A percentile compares a stretch with the other conserved stretches of the same genome.
phyloP scores from a whole-genome alignment of 2,888 invertebrate species.

The Mythimna albipuncta region DNA sequence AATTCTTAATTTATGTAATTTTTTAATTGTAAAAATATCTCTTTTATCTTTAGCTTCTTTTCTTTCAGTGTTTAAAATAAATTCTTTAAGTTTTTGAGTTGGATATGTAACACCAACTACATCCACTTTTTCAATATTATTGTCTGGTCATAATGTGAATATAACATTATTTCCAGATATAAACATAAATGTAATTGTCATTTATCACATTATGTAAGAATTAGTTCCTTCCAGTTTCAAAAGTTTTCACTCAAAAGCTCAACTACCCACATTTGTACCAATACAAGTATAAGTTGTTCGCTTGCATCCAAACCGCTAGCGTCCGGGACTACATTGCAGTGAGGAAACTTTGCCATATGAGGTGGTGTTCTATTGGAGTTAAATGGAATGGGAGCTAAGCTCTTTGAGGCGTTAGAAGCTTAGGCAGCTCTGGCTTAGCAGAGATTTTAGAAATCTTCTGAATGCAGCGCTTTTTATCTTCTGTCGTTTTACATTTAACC shows the following conservation, averaged over 20 bases:
- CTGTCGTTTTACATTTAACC: too few relatives aligned
- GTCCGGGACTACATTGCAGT: slow-evolving; percentile 9
- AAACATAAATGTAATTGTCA: not conserved
- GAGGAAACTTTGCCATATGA: slow-evolving; percentile 23
- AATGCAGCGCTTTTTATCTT: too few relatives aligned
- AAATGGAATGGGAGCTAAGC: slow-evolving; percentile 13
- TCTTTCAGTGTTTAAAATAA: too few relatives aligned
- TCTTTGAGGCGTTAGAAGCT: not conserved
- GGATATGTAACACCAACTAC: too few relatives aligned
- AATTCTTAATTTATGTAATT: too few relatives aligned
- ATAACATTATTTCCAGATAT: too few relatives aligned
- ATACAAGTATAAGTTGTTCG: slow-evolving; percentile 4
- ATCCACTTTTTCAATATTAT: too few relatives aligned
- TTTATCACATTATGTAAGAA: not conserved
- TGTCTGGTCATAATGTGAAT: too few relatives aligned
- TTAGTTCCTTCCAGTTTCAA: not conserved
- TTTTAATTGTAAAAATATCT: too few relatives aligned
- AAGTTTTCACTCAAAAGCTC: slow-evolving; percentile 3
- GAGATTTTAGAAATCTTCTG: not conserved
- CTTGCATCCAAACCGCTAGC: slow-evolving; percentile 21
- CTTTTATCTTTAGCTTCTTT: too few relatives aligned
- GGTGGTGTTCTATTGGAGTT: slow-evolving; percentile 2
- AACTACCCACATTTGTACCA: slow-evolving; percentile 5
- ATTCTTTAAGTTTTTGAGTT: too few relatives aligned
- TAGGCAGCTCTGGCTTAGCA: not conserved